Evolutionary conservation across 92 coral and sea anemone genomes (phyloP).

Genomic region (Parazoanthus darwini): DNA sequence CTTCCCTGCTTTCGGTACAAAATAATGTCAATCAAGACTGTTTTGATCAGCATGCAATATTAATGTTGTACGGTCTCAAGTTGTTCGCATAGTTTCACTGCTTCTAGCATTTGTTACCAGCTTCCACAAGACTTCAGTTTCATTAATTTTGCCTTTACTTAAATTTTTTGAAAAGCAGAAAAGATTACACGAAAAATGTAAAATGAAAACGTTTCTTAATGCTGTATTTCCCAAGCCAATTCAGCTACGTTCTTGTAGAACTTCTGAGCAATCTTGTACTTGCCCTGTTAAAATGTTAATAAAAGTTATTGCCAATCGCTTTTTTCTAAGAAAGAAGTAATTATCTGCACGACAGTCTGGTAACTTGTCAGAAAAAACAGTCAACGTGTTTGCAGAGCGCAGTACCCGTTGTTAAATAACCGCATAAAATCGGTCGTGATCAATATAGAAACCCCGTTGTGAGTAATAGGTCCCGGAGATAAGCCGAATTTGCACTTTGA

Average conservation of each 20-base stretch:
- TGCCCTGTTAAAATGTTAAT: not conserved
- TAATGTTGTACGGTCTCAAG: not conserved
- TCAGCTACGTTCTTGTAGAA: not conserved
- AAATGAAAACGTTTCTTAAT: too few species aligned
- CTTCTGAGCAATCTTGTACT: not conserved
- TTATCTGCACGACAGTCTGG: not conserved
- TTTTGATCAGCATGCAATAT: constrained; percentile 3
- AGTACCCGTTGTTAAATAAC: not conserved
- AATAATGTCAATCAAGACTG: not conserved
- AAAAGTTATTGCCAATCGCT: not conserved
- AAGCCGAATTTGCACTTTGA: not conserved
- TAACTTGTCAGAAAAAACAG: not conserved
- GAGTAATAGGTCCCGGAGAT: not conserved
- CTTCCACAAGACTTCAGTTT: not conserved
- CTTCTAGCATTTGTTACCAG: not conserved
- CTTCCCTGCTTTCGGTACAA: not conserved
- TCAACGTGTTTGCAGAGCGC: not conserved
- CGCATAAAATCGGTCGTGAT: not conserved
- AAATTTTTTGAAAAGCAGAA: not conserved
- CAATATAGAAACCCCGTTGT: not conserved
- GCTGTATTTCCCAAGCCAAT: not conserved
- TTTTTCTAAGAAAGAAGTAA: too few species aligned
- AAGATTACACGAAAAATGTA: not conserved
- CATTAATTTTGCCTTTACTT: not conserved
- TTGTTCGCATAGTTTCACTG: not conserved